Evolutionary conservation across 2,888 invertebrate genomes (phyloP).

Genomic region (Melanotus villosus): DNA sequence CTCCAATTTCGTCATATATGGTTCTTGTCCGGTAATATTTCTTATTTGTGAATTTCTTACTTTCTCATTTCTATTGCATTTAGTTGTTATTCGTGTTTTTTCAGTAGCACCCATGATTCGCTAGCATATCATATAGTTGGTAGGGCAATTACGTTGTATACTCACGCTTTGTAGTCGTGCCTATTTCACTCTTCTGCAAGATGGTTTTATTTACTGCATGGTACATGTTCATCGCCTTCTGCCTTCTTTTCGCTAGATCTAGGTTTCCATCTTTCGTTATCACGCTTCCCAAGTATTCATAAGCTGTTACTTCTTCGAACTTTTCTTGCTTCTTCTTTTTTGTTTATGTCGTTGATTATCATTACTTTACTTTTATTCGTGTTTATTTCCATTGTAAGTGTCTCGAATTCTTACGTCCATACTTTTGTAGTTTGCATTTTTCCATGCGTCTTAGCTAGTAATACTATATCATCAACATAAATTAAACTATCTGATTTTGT

Average conservation of each 20-base stretch:
- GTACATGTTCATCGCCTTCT: neutral
- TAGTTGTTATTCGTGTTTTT: neutral
- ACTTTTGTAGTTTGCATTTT: neutral
- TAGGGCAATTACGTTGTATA: neutral
- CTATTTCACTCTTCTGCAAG: neutral
- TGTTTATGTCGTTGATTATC: neutral
- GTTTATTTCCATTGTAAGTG: neutral
- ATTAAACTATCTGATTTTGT: too few species aligned
- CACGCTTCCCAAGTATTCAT: neutral
- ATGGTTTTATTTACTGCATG: constrained; percentile 3
- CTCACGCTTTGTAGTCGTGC: neutral
- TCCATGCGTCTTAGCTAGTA: neutral
- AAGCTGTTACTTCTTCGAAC: neutral
- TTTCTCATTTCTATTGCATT: neutral
- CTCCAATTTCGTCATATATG: neutral
- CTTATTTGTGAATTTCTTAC: neutral
- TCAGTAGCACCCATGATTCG: constrained; percentile 4
- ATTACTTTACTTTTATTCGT: neutral
- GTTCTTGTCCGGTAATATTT: neutral
- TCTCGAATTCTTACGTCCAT: too few species aligned
- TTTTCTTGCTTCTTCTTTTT: neutral
- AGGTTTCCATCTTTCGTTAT: neutral
- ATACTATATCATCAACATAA: neutral
- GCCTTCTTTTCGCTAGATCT: neutral
- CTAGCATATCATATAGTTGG: neutral